These are phyloP conservation scores for Acridotheres tristis DNA, from an alignment of 2,797 vertebrate genomes.

Conservation along the genomic window DNA sequence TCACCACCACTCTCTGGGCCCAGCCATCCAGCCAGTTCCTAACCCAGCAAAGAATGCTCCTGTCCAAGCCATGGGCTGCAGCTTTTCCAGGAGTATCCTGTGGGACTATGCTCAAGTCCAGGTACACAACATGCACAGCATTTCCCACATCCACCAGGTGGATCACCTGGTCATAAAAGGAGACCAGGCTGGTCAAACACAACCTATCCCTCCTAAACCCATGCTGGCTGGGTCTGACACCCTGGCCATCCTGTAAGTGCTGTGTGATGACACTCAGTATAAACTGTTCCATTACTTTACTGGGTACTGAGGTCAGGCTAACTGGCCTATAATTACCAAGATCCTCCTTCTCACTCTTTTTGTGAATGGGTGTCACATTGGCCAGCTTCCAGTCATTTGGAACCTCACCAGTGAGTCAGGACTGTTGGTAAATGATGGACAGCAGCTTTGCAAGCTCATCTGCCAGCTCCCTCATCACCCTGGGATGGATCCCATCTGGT, in stretches of 20 bases:
- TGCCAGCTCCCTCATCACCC: too few species aligned
- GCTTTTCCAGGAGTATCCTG: not conserved
- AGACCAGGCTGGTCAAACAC: fast-evolving
- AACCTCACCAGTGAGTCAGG: not conserved
- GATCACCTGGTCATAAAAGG: not conserved
- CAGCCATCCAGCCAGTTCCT: not conserved
- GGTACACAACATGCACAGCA: not conserved
- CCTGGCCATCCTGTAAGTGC: not conserved
- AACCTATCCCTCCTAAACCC: too few species aligned
- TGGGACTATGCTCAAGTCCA: not conserved
- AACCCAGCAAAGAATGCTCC: not conserved
- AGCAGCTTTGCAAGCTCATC: fast-evolving
- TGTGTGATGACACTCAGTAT: fast-evolving
- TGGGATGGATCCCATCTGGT: not conserved
- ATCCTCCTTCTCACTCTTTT: not conserved
- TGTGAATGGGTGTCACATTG: fast-evolving
- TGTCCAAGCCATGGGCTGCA: not conserved
- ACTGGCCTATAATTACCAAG: not conserved
- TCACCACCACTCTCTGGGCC: not conserved
- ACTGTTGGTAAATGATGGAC: not conserved
- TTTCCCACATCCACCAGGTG: not conserved
- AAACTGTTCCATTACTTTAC: not conserved
- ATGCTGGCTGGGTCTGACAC: not conserved
- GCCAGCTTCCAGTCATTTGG: not conserved
- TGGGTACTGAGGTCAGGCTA: fast-evolving